Evolutionary conservation across 2,113 vertebrate genomes (phyloP).

Genomic region (Ptilorrhoa leucosticta): DNA sequence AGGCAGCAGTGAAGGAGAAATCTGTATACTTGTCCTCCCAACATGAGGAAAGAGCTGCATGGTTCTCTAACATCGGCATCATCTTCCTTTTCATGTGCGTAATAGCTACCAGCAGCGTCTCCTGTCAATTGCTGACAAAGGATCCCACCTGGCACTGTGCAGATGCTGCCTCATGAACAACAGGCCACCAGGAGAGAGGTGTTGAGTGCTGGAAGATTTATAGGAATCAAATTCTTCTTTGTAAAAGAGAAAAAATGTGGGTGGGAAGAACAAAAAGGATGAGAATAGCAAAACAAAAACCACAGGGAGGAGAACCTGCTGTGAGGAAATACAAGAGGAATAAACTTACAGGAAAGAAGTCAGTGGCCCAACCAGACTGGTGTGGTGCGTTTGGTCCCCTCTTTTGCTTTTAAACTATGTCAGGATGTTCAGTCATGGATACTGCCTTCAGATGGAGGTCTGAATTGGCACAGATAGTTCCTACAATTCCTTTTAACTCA

Average conservation of each 20-base stretch:
- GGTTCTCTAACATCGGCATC: background rate
- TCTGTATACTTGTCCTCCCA: background rate
- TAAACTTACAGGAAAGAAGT: background rate
- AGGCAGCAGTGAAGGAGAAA: background rate
- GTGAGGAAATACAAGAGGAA: background rate
- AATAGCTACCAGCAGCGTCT: constrained; percentile 7
- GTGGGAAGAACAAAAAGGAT: background rate
- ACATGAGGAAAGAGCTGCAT: rapidly evolving
- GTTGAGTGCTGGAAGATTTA: background rate
- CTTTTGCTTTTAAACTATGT: background rate
- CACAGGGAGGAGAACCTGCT: background rate
- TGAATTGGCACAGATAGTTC: background rate
- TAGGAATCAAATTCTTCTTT: background rate
- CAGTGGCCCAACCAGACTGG: background rate
- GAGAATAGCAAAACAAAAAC: background rate
- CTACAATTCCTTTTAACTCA: background rate
- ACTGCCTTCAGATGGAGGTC: background rate
- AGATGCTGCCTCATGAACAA: constrained; percentile 12
- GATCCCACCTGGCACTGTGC: background rate
- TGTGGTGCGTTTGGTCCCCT: background rate
- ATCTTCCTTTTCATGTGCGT: background rate
- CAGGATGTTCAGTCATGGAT: background rate
- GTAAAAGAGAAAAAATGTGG: background rate
- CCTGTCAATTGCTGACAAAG: constrained; percentile 33
- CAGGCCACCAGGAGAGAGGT: constrained; percentile 3